Evolutionary conservation across 2,113 vertebrate species (phyloP).

Genomic region (Menura novaehollandiae): DNA sequence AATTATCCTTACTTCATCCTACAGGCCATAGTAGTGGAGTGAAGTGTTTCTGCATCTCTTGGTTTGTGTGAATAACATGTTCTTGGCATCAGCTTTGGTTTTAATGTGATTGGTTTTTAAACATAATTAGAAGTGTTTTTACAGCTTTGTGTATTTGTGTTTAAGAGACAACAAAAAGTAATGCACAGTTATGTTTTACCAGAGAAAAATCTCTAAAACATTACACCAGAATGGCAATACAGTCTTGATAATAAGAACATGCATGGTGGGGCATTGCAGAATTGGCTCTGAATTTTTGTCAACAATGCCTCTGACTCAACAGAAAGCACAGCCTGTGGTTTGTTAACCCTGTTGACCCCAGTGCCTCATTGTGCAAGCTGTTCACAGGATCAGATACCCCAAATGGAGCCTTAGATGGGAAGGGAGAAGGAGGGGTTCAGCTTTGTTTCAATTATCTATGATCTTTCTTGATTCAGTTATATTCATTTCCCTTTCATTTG

Average conservation of each 20-base stretch:
- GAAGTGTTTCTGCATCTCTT: conserved; percentile 6
- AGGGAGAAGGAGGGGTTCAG: not conserved
- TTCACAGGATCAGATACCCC: not conserved
- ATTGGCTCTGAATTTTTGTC: not conserved
- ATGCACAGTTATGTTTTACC: not conserved
- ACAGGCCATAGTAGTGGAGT: not conserved
- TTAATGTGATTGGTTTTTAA: conserved; percentile 24
- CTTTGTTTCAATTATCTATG: not conserved
- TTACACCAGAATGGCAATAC: not conserved
- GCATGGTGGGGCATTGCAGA: not conserved
- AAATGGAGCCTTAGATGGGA: not conserved
- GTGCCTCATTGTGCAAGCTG: not conserved
- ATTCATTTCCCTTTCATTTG: not conserved
- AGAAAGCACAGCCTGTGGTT: not conserved
- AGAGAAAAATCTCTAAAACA: not conserved
- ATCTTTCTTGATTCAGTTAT: not conserved
- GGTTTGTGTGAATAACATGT: conserved; percentile 37
- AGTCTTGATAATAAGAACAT: not conserved
- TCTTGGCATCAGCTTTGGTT: conserved; percentile 44
- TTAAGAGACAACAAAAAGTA: conserved; percentile 43
- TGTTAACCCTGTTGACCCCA: not conserved
- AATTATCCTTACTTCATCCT: not conserved
- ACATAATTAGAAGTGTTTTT: conserved; percentile 41
- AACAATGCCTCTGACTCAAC: not conserved
- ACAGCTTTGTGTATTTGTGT: conserved; percentile 50